Conservation (phyloP, 2,888 invertebrate species). For the Thymelicus acteon region DNA sequence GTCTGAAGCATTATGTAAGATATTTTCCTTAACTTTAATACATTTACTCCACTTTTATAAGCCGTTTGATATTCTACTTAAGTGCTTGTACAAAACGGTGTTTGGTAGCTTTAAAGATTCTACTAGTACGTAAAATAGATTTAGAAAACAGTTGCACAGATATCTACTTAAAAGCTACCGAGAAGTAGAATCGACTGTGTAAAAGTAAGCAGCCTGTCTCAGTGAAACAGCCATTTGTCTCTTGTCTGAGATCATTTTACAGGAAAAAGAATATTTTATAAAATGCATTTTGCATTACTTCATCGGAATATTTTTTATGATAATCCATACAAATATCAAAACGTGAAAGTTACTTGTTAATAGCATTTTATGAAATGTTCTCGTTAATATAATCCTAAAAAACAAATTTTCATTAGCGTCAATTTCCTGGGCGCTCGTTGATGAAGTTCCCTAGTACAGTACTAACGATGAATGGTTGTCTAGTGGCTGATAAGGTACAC, state of each 20-base stretch:
- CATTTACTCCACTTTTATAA: slow-evolving; percentile 43
- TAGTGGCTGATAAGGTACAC: slow-evolving; percentile 66
- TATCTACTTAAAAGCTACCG: slow-evolving; percentile 23
- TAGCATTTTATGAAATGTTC: slow-evolving; percentile 32
- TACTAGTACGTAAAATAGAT: slow-evolving; percentile 24
- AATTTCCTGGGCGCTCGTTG: slow-evolving; percentile 10
- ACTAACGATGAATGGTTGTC: slow-evolving; percentile 46
- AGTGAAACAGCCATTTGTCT: slow-evolving; percentile 37
- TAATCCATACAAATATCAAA: background rate
- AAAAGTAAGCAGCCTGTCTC: slow-evolving; percentile 26
- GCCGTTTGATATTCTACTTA: slow-evolving; percentile 56
- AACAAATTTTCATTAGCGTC: slow-evolving; percentile 19
- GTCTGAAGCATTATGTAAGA: slow-evolving; percentile 73
- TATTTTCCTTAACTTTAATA: slow-evolving; percentile 51
- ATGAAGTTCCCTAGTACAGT: slow-evolving; percentile 39
- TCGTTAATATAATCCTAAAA: slow-evolving; percentile 18
- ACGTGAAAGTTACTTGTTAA: background rate
- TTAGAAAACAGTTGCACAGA: slow-evolving; percentile 29
- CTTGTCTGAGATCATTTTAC: slow-evolving; percentile 20
- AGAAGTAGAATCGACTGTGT: slow-evolving; percentile 32
- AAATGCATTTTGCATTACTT: slow-evolving; percentile 1
- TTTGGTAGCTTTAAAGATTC: slow-evolving; percentile 56
- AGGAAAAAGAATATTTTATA: slow-evolving; percentile 33
- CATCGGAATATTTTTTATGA: background rate
- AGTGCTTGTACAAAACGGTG: slow-evolving; percentile 49